Base-by-base conservation (phyloP, 2,888 invertebrate species). In the Macrosiphum euphorbiae region DNA sequence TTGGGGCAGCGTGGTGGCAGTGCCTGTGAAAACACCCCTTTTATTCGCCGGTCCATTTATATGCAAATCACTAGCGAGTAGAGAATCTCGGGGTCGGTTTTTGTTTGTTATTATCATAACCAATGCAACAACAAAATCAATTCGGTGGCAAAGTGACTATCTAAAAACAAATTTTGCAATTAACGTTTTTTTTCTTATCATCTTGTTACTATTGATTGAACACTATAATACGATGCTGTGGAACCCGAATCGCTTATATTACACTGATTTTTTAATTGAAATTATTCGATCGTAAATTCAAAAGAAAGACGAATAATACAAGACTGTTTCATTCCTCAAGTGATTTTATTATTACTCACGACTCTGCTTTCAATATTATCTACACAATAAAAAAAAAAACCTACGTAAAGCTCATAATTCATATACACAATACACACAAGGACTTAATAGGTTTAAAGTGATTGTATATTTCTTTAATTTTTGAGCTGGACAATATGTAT, bases 21-120 rank as follows among this genome's bases (percentile, higher is more conserved):
- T 84, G 78, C 44, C 52, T 58, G 52, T 20, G 90, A 94, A 90
- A 94, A 90, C 93, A 92, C 93, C 93, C 93, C 93, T 93, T 93
- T 84, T 93, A 93, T 89, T 89, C 47, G 44, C 41, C 44, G 20
- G 93, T 47, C 89, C 86, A 94, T 94, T 94, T 94, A 94, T 94
- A 94, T 94, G 93, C 58, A 94, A 94, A 94, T 94, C 93, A 86
- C 61, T 85, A 13, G 61, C 10, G 61, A 86, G 47, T 35, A 50
- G 85, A 90, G 85, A 90, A 50, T 47, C 35, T 8, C 61, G 44
- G 61, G 90, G 90, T 50, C 20, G 41, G 61, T 58, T 89, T 93
- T 84, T 58, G 85, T 90, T 89, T 61, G 90, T 94, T 94, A 90
- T 94, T 93, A 58, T 89, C 85, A 93, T 93, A 93, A 93, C 89